A percentile compares a stretch with the other conserved stretches of the same genome.
phyloP scores from a whole-genome alignment of 2,888 invertebrate genomes.

The Anoncus sp. region DNA sequence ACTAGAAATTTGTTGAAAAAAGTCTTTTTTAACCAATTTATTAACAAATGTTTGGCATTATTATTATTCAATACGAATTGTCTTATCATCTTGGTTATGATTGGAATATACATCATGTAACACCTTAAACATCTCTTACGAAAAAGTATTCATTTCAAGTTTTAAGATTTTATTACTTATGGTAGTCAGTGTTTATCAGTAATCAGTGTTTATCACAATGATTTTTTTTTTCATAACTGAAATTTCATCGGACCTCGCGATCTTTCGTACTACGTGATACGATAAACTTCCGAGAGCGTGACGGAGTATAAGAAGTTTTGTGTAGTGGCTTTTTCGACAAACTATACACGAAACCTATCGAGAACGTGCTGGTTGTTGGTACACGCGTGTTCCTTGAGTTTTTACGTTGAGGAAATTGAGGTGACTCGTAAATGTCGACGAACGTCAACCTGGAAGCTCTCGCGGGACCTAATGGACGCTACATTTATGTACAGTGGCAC shows the following conservation, averaged over 20 bases:
- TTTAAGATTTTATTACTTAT: no score
- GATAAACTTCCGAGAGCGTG: no score
- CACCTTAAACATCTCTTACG: no score
- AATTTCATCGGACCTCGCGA: neutral
- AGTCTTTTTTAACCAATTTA: no score
- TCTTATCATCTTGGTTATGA: no score
- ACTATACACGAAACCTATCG: constrained; percentile 41
- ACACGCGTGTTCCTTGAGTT: neutral
- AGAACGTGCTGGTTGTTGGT: constrained; percentile 2
- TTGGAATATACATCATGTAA: no score
- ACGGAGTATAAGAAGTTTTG: neutral
- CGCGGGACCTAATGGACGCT: constrained; percentile 65
- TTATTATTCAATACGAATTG: no score
- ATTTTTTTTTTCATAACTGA: neutral
- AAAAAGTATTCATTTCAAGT: no score
- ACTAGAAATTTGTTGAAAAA: no score
- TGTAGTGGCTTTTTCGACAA: constrained; percentile 49
- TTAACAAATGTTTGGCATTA: no score
- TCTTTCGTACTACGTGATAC: neutral
- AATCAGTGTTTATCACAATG: neutral
- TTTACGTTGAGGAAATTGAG: constrained; percentile 66
- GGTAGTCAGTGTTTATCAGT: no score
- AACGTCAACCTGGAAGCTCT: constrained; percentile 51
- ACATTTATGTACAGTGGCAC: constrained; percentile 36
- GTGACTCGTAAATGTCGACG: constrained; percentile 68